Base-by-base conservation (phyloP, 1,140 invertebrate genomes). In the Drosophila pseudoananassae region DNA sequence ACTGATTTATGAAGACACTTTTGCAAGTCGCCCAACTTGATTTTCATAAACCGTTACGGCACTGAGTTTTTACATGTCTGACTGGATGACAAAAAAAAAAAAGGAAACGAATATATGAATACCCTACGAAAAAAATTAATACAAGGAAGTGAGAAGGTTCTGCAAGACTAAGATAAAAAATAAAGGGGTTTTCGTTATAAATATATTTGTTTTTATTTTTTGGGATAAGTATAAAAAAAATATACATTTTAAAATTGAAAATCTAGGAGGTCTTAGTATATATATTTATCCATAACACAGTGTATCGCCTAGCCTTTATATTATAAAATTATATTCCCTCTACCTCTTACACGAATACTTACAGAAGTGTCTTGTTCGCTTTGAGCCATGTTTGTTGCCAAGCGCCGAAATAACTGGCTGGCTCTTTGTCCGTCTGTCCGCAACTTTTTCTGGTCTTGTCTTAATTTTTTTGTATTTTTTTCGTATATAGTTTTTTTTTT, bases 1-100 rank as follows among this genome's bases (percentile, higher is more conserved):
- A 72, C 69, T 72, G 69, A 72, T 72, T 72, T 72, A 72, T 72
- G 69, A 72, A 72, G 69, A 72, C 69, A 72, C 69, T 72, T 72
- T 72, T 72, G 69, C 69, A 72, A 72, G 69, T 72, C 69, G 69
- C 69, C 69, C 69, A 59, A 72, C 69, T 60, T 72, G 63, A 72
- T 68, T 72, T 72, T 71, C 63, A 68, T 66, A 72, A 72, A 68
- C 69, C 69, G 69, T 72, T 72, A 72, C 69, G 54, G 43, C 63
- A 59, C 54, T 43, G 27, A 36, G 4, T 68, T 58, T 59, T 40
- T 58, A 52, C 46, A 59, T 59, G 36, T 31, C 25, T 10, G 15
- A 20, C 25, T n/a, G 27, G 1, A 2, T 10, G 7, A 23, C 9
- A 15, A 33, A 12, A 3, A 3, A 49, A 20, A 14, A n/a, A 20